Evolutionary conservation across 2,113 vertebrate species (phyloP), one percentile per base, ranked within the genome.

Genomic region (Athene noctua): DNA sequence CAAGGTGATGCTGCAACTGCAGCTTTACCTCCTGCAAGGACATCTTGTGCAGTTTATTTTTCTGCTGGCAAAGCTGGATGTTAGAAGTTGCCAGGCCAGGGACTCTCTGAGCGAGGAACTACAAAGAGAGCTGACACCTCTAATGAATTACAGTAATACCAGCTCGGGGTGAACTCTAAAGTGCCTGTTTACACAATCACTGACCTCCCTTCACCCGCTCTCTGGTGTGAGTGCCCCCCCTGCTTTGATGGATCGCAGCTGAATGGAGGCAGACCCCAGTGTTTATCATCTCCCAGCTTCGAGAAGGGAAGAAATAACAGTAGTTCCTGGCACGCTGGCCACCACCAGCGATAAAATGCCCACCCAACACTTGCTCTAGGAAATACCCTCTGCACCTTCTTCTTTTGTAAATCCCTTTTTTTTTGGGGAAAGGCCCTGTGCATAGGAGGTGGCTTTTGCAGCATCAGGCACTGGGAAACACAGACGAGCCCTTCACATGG

Each of bases 151-250:
- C 88, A 91, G 80, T 65, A 88, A 91, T 83, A 75, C 87, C 95
- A 54, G 95, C 95, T 92, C 52, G 2, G 67, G 92, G 70, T 95
- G 95, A 96, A 95, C 92, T 92, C 96, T 94, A 22, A 97, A 97
- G 97, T 95, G 95, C 92, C 94, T 97, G 96, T 97, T 97, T 97
- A 97, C 92, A 96, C 95, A 96, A 87, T 86, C 75, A 18, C 89
- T 94, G 96, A 97, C 93, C 96, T 97, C 91, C 87, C 73, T 73
- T 96, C 95, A 88, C 73, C 95, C 78, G 5, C 90, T 54, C 83
- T 51, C 80, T 55, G 87, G 75, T 80, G 75, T 4, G 4, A 29
- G 47, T 30, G 20, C 6, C 23, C 57, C 49, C 46, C 49, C 17
- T 4, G 3, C 72, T 47, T 44, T 97, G 97, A 97, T 92, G 95